Base-by-base conservation (phyloP, 2,113 vertebrate species). In the Phalacrocorax pelagicus region DNA sequence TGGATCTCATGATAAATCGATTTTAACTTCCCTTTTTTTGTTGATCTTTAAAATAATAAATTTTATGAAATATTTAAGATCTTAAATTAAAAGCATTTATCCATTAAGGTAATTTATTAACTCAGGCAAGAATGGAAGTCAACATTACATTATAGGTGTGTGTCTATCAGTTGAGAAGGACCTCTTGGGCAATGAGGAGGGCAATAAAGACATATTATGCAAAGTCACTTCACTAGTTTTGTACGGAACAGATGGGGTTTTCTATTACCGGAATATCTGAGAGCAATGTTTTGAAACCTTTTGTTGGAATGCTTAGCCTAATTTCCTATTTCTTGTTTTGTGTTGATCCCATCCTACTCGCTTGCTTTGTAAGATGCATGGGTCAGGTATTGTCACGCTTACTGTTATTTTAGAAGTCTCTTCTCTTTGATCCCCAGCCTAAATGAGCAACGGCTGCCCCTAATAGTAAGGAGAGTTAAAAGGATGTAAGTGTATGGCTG, bases 321-420 rank as follows among this genome's bases (percentile, higher is more conserved):
- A 92, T 95, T 88, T 97, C 73, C 73, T 89, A 9, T 88, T 84
- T 82, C 70, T 81, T 84, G 40, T 55, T 93, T 83, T 91, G 10
- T 59, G 46, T 51, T 80, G 59, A 59, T 86, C 38, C 32, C 20
- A 30, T 65, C 61, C 26, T 81, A 65, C n/a, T 61, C 61, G 11
- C 54, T 69, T 90, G 16, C 46, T 85, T 91, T 79, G 42, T 59
- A 11, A 12, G 61, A 49, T 46, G 49, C 44, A 75, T 9, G 38
- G n/a, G 44, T 72, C 69, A 79, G 62, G 14, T 65, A 8, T 24
- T 71, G 36, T 46, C n/a, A 86, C 22, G 9, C 57, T 72, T 44
- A 57, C 21, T 65, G 29, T 52, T 93, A 55, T 54, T 86, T 92
- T 61, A 65, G 16, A 78, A 61, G 18, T 26, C 1, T 29, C 26